Evolutionary conservation across 2,888 invertebrate genomes (phyloP).

Genomic region (Trachelus troglodyta): DNA sequence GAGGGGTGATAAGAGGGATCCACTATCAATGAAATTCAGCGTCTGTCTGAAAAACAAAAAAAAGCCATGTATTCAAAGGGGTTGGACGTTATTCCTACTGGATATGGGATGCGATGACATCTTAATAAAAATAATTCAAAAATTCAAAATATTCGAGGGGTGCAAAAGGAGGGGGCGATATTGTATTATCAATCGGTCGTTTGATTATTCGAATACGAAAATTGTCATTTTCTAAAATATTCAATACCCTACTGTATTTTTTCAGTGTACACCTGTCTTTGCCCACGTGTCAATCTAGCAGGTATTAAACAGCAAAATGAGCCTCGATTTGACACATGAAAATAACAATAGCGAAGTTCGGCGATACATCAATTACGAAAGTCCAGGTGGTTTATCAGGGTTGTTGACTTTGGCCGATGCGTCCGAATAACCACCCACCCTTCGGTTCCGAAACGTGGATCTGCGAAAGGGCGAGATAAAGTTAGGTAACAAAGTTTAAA

Average conservation of each 20-base stretch:
- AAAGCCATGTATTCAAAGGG: neutral
- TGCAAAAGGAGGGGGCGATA: neutral
- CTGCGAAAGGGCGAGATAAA: constrained; percentile 15
- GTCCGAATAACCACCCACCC: neutral
- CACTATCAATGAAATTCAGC: neutral
- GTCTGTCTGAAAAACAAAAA: neutral
- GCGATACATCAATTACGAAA: constrained; percentile 37
- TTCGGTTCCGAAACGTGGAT: neutral
- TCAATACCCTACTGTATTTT: neutral
- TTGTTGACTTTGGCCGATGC: constrained; percentile 15
- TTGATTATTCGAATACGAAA: too few relatives aligned
- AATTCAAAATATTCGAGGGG: neutral
- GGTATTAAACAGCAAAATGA: neutral
- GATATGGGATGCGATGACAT: neutral
- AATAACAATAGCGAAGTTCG: neutral
- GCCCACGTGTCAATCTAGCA: neutral
- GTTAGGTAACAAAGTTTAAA: constrained; percentile 41
- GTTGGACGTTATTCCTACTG: neutral
- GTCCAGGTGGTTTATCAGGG: constrained; percentile 30
- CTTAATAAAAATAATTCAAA: neutral
- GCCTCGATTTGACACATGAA: neutral
- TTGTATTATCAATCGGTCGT: neutral
- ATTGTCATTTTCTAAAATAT: too few relatives aligned
- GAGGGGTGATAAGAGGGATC: constrained; percentile 23
- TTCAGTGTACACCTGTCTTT: constrained; percentile 4